Evolutionary conservation across 2,797 vertebrate species (phyloP).

Genomic region (Coracias cyanogaster): DNA sequence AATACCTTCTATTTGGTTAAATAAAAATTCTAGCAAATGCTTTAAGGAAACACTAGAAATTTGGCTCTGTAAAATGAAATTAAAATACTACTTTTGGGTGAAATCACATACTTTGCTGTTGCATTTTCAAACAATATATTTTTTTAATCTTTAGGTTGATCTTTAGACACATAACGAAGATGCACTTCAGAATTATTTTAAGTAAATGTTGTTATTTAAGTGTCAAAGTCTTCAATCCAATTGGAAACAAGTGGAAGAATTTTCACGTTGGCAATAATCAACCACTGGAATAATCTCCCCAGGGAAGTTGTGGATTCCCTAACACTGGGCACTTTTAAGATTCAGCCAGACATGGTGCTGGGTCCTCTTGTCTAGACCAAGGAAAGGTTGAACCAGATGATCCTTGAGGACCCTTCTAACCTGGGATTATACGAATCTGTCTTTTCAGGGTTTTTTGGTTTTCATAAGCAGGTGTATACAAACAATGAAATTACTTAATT

Average conservation of each 20-base stretch:
- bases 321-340: not conserved
- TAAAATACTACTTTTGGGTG: not conserved
- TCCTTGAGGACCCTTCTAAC: not conserved
- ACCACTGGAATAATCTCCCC: not conserved
- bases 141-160: not conserved
- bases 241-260: not conserved
- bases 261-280: not conserved
- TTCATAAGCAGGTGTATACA: not conserved
- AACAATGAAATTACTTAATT: not conserved
- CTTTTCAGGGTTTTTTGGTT: not conserved
- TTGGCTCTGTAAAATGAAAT: not conserved
- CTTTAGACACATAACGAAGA: not conserved
- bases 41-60: not conserved
- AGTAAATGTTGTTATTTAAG: not conserved
- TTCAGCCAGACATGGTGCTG: not conserved
- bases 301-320: not conserved
- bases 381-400: not conserved
- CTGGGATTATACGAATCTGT: not conserved
- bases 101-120: not conserved
- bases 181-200: not conserved
- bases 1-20: not conserved
- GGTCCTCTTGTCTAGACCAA: not conserved
- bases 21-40: not conserved
- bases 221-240: not conserved
- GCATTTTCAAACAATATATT: not conserved